Base-by-base conservation (phyloP, 2,797 vertebrate genomes). In the Myiotriccus ornatus region DNA sequence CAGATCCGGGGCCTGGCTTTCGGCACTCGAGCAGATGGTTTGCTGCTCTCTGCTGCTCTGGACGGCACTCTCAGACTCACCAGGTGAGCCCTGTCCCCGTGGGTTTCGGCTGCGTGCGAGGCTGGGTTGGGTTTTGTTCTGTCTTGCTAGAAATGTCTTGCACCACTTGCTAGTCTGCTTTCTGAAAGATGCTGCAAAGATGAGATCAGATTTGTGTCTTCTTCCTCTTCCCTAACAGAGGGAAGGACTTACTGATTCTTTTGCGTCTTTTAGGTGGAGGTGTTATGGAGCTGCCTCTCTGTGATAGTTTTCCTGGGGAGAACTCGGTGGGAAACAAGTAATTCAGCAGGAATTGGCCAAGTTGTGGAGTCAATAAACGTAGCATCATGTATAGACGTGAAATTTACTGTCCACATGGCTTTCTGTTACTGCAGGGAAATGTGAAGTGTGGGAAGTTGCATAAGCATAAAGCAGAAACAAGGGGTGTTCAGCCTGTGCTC, bases 21-120 rank as follows among this genome's bases (percentile, higher is more conserved):
- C 11, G 98, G 98, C 97, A 89, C 77, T 37, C 98, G 97, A 50
- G 95, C 98, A 0, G 98, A 98, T 93, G 98, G 98, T 22, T 97
- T 99, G 68, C 97, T 99, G 95, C 98, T 99, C 44, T 99, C 99
- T 7, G 99, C 99, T 3, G 98, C 99, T 7, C 97, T 99, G 86
- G 99, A 99, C 97, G 98, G 95, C 94, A 99, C 99, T 13, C 81
- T 99, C 89, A 99, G 99, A 92, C 98, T 99, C 53, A 99, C 99
- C 93, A 99, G 99, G 99, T 99, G 86, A 96, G 97, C 64, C 32
- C 30, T 75, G 25, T 12, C 53, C 67, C 63, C 23, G 34, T 1
- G 0, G 5, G 19, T 9, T 21, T 21, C 10, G 49, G 22, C 59
- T 63, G 2, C 10, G 5, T 65, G 32, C 21, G 37, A 65, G 39